Base-by-base conservation (phyloP, 2,113 vertebrate genomes). In the Willisornis vidua region DNA sequence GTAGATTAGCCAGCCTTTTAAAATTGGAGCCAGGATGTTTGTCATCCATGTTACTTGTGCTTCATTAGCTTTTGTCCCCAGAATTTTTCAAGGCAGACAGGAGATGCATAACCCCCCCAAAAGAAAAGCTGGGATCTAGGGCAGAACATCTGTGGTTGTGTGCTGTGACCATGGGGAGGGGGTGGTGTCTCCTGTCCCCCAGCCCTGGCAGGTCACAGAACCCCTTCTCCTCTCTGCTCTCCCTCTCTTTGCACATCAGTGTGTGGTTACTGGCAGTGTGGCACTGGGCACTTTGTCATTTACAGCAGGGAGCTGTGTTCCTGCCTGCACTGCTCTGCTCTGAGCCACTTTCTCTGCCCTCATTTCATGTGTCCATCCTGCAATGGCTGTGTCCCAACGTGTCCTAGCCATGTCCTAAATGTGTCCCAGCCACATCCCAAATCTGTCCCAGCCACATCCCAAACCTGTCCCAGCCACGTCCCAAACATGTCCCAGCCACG, bases 201-300 rank as follows among this genome's bases (percentile, higher is more conserved):
- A 51, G 70, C 55, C 68, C 22, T 29, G 46, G 45, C 49, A 35
- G 63, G 20, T 45, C 33, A 12, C 15, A 9, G 20, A 31, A 33
- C 16, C 17, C 67, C 45, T 37, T 55, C 51, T 26, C 17, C 10
- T 10, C 25, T 25, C 51, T n/a, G 57, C 45, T 59, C 28, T 59
- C 8, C 24, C 37, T 9, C 4, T 11, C 37, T 41, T 45, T 72
- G 63, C 39, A 6, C 39, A 26, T 14, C 24, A 3, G 24, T 5
- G 11, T 10, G 8, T 0, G 18, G 13, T 6, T n/a, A n/a, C 23
- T 31, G 68, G n/a, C 0, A 0, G 10, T 4, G 7, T 10, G 54
- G 29, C 24, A 18, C 24, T 2, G 13, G 8, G 45, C 20, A 31
- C 7, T 41, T n/a, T 37, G n/a, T 1, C 5, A 0, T 14, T 37